Conservation (phyloP, 2,888 invertebrate genomes). For the Archaeoteleia sp. region DNA sequence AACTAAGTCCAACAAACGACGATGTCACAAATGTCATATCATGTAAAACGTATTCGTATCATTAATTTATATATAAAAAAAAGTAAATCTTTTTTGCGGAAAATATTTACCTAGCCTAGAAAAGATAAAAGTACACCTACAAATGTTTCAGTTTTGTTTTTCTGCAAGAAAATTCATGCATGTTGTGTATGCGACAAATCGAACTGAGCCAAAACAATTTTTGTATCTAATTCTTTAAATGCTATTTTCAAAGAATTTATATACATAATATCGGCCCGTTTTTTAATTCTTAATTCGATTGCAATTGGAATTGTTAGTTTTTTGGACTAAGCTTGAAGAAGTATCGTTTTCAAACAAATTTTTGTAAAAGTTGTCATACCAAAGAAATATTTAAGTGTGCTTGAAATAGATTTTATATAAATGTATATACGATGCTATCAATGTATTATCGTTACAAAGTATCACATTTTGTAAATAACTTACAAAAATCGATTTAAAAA, state of each 20-base stretch:
- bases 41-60: constrained; percentile 35
- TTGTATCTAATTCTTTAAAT: too few species aligned
- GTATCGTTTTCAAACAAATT: not conserved
- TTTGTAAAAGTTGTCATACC: not conserved
- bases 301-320: too few species aligned
- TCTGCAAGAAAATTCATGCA: too few species aligned
- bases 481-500: not conserved
- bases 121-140: not conserved
- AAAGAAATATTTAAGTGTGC: constrained; percentile 16
- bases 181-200: too few species aligned
- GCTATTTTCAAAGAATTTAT: too few species aligned
- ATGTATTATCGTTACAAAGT: not conserved
- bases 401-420: constrained; percentile 16
- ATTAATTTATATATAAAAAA: not conserved
- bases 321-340: not conserved
- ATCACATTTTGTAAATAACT: constrained; percentile 15
- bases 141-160: too few species aligned
- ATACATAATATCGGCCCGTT: too few species aligned
- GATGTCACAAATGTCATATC: constrained; percentile 30
- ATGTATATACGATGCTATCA: constrained; percentile 15
- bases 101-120: not conserved
- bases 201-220: too few species aligned
- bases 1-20: constrained; percentile 25
- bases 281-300: too few species aligned
- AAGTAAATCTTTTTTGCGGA: not conserved